Evolutionary conservation across 2,797 vertebrate genomes (phyloP), one percentile per base, ranked within the genome.

Genomic region (Etheostoma perlongum): DNA sequence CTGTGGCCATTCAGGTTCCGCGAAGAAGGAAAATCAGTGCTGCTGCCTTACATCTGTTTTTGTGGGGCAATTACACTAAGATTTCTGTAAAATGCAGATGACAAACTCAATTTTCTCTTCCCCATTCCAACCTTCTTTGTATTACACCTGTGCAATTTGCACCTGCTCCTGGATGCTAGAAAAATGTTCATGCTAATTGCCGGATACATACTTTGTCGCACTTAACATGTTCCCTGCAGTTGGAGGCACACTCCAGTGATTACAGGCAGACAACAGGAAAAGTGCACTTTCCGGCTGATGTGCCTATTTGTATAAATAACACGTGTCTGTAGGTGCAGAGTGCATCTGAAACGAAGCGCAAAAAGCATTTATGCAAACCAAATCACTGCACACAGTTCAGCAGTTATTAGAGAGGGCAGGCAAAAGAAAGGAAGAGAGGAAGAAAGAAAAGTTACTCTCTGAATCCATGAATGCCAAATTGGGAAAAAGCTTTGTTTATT

Each of bases 121-220:
- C 46, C 57, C 67, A 30, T 73, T 70, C 52, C 66, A 67, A 16
- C 64, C 25, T 68, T 84, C 16, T 60, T 82, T 89, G 79, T 74
- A 64, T 85, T 74, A 85, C 84, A 86, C 85, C 81, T 85, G 71
- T 57, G 44, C 85, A 83, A 79, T 87, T 87, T 87, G 78, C 76
- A 88, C 81, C 85, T 87, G 79, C 68, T 81, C 76, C 66, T 48
- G 48, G 57, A 78, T 85, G 74, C 74, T 47, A 30, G 19, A 71
- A 70, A 79, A 19, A 85, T 79, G 60, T 87, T 69, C 72, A 77
- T 88, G 69, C 73, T 90, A 91, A 91, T 89, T 88, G 87, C 74
- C 18, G 83, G 67, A 73, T 66, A 52, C 83, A 70, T 49, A 70
- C 73, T 78, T 58, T 49, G 60, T 27, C 30, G 12, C 76, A 69